Conservation (phyloP, 2,113 vertebrate species). For the Ivindomyrus marchei region DNA sequence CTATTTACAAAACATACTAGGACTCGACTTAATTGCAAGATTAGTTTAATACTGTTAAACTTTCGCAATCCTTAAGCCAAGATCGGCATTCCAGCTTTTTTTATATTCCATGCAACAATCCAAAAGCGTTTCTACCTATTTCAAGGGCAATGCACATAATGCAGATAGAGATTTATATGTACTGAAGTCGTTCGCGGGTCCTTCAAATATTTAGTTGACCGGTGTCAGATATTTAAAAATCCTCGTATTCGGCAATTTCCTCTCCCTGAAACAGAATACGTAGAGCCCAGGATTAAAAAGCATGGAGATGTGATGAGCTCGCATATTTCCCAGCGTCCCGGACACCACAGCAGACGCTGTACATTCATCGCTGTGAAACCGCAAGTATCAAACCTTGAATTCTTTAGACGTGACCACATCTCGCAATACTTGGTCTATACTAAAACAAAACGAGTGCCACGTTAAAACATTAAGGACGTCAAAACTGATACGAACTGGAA, state of each 20-base stretch:
- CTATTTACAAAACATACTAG: not conserved
- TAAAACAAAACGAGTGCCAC: not conserved
- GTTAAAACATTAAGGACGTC: not conserved
- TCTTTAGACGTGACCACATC: not conserved
- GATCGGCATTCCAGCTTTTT: not conserved
- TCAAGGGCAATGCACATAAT: slow-evolving; percentile 1
- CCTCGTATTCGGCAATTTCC: not conserved
- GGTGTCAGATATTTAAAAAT: not conserved
- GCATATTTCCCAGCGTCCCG: not conserved
- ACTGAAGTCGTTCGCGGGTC: not conserved
- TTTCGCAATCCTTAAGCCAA: not conserved
- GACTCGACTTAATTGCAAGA: not conserved
- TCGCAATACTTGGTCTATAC: not conserved
- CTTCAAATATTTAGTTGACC: not conserved
- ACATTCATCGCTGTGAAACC: not conserved
- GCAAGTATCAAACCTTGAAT: not conserved
- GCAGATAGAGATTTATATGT: not conserved
- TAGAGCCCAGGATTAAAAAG: not conserved
- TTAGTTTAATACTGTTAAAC: not conserved
- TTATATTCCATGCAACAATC: not conserved
- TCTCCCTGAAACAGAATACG: not conserved
- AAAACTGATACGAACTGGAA: not conserved
- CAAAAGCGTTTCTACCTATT: not conserved
- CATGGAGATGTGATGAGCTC: not conserved
- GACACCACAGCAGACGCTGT: not conserved